Percentiles rank a stretch among this genome's conserved stretches.
These are phyloP conservation scores for Muscidifurax raptorellus DNA, from an alignment of 1,140 invertebrate genomes.

Conservation along the genomic window DNA sequence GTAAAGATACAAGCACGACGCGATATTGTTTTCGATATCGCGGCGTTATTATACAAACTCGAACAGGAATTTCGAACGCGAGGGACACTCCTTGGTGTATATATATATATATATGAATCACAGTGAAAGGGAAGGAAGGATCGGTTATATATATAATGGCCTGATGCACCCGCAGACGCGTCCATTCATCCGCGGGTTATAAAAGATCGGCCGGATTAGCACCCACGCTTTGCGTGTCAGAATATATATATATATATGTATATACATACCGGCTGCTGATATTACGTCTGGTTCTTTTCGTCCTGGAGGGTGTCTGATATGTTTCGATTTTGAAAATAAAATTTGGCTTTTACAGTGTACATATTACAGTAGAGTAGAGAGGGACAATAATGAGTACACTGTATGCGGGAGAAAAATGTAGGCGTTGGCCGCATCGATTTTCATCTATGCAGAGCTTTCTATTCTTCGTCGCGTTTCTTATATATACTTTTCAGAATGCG, in stretches of 20 bases:
- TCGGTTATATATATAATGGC: neutral
- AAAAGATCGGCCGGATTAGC: slow-evolving; percentile 25
- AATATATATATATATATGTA: too few relatives aligned
- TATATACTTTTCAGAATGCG: neutral
- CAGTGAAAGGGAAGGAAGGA: neutral
- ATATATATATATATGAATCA: neutral
- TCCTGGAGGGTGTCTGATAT: too few relatives aligned
- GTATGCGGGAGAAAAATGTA: slow-evolving; percentile 4
- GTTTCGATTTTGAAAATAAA: too few relatives aligned
- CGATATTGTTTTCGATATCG: neutral
- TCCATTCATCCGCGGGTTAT: slow-evolving; percentile 11
- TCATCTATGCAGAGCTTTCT: neutral
- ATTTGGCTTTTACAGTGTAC: too few relatives aligned
- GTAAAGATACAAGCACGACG: too few relatives aligned
- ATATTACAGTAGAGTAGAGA: too few relatives aligned
- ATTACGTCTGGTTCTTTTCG: neutral
- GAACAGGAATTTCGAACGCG: neutral
- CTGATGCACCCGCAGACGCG: neutral
- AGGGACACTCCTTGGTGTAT: neutral
- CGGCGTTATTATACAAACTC: neutral
- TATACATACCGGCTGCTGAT: neutral
- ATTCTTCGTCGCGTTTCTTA: slow-evolving; percentile 16
- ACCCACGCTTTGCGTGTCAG: neutral
- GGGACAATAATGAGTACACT: too few relatives aligned
- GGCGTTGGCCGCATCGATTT: slow-evolving; percentile 14